Evolutionary conservation across 2,888 invertebrate species (phyloP), one percentile per base, ranked within the genome.

Genomic region (Hyalella azteca): DNA sequence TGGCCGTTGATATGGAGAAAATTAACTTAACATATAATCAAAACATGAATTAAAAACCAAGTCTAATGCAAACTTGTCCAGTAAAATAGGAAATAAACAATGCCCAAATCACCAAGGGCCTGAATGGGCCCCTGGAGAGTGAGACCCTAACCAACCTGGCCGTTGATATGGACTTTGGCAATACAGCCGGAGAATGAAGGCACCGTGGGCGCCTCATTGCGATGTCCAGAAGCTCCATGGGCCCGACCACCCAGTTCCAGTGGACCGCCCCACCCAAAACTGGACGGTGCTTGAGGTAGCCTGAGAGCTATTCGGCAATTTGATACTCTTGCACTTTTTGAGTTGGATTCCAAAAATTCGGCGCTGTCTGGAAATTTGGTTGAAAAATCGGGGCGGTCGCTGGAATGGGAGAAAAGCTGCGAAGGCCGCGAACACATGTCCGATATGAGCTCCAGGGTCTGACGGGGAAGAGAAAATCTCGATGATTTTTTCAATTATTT

Each of bases 181-280:
- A 98, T 92, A 88, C 98, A 98, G 3, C 98, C 98, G 73, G 91
- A 90, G 87, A 96, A 96, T 80, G 89, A 88, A 75, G 94, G 89
- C 86, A 93, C 91, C 77, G 92, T 90, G 54, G 92, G 91, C 0
- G 93, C 85, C 29, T 45, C 54, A 1, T 77, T 49, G 76, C 80
- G 79, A 4, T 59, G 45, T n/a, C 45, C 45, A 7, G 45, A 41
- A 29, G 13, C 45, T 19, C 75, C n/a, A 29, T 45, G 41, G 45
- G 45, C 41, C n/a, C 75, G 40, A 26, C 75, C 75, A 19, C 75
- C 75, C 5, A 75, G 45, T 45, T 45, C 40, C n/a, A 75, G 22
- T 29, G 75, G 75, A 75, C 45, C 45, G n/a, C 75, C 75, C 75
- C 75, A 75, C 22, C 41, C 75, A 26, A 75, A 29, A 75, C 22